phyloP scores from a whole-genome alignment of 2,113 vertebrate species.

The Neotoma lepida region DNA sequence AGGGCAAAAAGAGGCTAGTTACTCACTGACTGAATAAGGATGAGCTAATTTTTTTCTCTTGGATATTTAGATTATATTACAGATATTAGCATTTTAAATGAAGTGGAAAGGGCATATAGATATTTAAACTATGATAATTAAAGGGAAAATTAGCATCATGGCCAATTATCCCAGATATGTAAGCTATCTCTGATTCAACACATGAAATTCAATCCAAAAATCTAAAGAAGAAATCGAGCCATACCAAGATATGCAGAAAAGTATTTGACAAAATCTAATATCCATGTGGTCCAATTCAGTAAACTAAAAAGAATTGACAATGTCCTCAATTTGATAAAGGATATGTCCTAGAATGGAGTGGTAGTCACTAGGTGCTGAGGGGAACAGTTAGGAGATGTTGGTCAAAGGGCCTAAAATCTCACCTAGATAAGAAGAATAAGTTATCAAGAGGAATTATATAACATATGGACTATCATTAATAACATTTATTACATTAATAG shows the following conservation, averaged over 20 bases:
- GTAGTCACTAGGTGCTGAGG: neutral
- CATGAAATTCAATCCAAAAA: conserved; percentile 3
- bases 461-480: too few species aligned
- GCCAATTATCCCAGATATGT: neutral
- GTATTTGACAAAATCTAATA: conserved; percentile 4
- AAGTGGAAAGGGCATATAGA: neutral
- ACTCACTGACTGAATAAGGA: neutral
- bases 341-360: neutral
- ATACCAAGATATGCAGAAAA: conserved; percentile 6
- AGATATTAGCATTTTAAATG: neutral
- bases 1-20: neutral
- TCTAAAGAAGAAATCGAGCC: neutral
- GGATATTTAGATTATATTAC: neutral
- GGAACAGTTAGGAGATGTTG: neutral
- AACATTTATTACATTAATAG: neutral
- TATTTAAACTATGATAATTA: conserved; percentile 44
- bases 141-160: neutral
- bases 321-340: neutral
- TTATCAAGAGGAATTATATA: neutral
- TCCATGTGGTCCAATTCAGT: neutral
- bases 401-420: neutral
- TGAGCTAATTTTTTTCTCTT: neutral
- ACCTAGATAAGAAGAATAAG: neutral
- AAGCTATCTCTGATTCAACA: neutral
- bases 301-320: neutral